Percentiles rank a stretch among this genome's conserved stretches.
Conservation (phyloP, 2,888 invertebrate species). For the Tenthredo scrophulariae region DNA sequence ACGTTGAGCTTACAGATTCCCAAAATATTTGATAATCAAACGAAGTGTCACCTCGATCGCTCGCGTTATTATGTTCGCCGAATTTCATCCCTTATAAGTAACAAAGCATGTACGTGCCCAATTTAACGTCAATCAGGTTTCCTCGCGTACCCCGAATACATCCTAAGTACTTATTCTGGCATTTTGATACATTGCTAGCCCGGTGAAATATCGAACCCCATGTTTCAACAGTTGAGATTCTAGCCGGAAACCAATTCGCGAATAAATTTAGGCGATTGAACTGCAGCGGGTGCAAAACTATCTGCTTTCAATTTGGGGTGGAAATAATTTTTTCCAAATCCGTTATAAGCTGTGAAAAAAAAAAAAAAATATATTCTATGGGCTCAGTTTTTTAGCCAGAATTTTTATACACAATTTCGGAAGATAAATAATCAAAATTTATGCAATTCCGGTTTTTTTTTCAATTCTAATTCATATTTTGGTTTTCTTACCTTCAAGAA, state of each 20-base stretch:
- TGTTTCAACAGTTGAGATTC: not conserved
- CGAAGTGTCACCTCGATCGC: not conserved
- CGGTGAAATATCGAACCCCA: not conserved
- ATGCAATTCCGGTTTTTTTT: too few relatives aligned
- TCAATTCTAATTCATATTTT: too few relatives aligned
- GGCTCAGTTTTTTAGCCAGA: too few relatives aligned
- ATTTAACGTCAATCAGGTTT: not conserved
- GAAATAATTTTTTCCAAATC: not conserved
- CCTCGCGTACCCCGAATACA: not conserved
- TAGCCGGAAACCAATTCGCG: not conserved
- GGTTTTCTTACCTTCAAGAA: too few relatives aligned
- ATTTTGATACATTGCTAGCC: not conserved
- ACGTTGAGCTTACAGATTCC: not conserved
- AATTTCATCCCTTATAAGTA: conserved; percentile 9
- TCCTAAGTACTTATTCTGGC: not conserved
- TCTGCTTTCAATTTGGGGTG: not conserved
- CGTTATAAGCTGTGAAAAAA: not conserved
- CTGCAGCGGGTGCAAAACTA: not conserved
- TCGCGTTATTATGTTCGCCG: not conserved
- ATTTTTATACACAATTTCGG: too few relatives aligned
- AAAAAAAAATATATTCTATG: too few relatives aligned
- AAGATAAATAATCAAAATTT: too few relatives aligned
- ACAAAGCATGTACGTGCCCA: conserved; percentile 2
- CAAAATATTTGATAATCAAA: not conserved
- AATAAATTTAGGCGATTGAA: not conserved